Evolutionary conservation across 2,113 vertebrate species (phyloP).

Genomic region (Gnathochromis pfefferi): DNA sequence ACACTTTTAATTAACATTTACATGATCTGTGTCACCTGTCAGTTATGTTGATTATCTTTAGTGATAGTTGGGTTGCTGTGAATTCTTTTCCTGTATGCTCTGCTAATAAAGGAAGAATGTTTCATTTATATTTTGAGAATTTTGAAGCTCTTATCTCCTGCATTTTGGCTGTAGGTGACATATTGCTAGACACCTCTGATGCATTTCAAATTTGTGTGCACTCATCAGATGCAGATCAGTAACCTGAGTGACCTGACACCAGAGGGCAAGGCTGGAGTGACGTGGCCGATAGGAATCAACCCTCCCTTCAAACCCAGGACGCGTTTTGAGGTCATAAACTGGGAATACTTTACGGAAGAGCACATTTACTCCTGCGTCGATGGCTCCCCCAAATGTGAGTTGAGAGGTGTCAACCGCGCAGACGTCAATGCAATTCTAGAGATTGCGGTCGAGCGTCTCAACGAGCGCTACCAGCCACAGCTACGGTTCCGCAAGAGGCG

Average conservation of each 20-base stretch:
- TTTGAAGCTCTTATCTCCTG: not conserved
- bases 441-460: conserved; percentile 82
- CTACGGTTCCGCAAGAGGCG: conserved; percentile 86
- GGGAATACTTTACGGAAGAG: conserved; percentile 97
- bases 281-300: conserved; percentile 90
- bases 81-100: not conserved
- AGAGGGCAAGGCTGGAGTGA: conserved; percentile 79
- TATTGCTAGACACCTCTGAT: not conserved
- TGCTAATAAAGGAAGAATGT: not conserved
- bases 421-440: conserved; percentile 81
- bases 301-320: conserved; percentile 84
- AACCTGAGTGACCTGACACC: conserved; percentile 88
- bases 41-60: not conserved
- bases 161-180: not conserved
- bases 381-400: conserved; percentile 87
- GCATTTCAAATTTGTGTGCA: not conserved
- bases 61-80: not conserved
- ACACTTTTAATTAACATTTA: not conserved
- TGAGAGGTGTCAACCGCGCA: conserved; percentile 79
- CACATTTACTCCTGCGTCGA: conserved; percentile 86
- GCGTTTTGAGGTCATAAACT: conserved; percentile 92
- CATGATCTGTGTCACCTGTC: not conserved
- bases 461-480: conserved; percentile 83
- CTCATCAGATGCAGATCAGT: conserved; percentile 84
- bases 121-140: not conserved